A percentile compares a stretch with the other conserved stretches of the same genome.
Evolutionary conservation across 2,888 invertebrate species (phyloP).

Genomic region (Campoletis raptor): DNA sequence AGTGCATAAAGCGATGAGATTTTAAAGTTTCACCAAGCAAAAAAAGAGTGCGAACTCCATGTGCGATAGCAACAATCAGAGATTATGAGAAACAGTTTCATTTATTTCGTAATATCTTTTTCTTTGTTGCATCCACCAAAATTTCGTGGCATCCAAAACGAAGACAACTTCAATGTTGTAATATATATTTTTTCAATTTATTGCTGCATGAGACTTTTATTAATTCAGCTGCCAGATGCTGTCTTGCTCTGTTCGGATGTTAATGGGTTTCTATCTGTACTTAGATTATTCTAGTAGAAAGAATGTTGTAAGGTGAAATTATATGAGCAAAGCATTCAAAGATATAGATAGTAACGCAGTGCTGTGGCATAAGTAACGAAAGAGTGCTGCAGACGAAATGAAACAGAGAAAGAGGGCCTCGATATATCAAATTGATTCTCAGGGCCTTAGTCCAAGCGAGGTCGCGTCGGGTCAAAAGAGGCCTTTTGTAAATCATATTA

Average conservation of each 20-base stretch:
- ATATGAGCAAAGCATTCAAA: conserved; percentile 38
- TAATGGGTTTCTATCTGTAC: background rate
- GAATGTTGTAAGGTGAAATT: conserved; percentile 53
- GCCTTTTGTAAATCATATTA: conserved; percentile 82
- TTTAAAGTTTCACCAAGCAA: too few relatives aligned
- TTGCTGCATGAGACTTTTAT: background rate
- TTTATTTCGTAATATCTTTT: background rate
- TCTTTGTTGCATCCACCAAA: background rate
- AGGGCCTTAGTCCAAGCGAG: conserved; percentile 73
- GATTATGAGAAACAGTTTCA: too few relatives aligned
- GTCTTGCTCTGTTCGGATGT: background rate
- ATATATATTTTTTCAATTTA: conserved; percentile 4
- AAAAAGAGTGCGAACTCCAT: too few relatives aligned
- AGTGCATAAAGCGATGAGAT: too few relatives aligned
- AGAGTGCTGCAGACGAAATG: conserved; percentile 19
- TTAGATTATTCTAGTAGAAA: conserved; percentile 40
- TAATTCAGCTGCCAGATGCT: background rate
- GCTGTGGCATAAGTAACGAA: conserved; percentile 7
- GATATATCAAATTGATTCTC: conserved; percentile 81
- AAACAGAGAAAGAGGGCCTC: conserved; percentile 22
- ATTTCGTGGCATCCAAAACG: background rate
- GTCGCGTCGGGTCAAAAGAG: conserved; percentile 79
- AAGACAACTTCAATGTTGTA: background rate
- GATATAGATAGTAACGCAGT: conserved; percentile 28
- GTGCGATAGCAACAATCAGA: too few relatives aligned